Base-by-base conservation (phyloP, 2,797 vertebrate genomes). In the Florisuga fusca region DNA sequence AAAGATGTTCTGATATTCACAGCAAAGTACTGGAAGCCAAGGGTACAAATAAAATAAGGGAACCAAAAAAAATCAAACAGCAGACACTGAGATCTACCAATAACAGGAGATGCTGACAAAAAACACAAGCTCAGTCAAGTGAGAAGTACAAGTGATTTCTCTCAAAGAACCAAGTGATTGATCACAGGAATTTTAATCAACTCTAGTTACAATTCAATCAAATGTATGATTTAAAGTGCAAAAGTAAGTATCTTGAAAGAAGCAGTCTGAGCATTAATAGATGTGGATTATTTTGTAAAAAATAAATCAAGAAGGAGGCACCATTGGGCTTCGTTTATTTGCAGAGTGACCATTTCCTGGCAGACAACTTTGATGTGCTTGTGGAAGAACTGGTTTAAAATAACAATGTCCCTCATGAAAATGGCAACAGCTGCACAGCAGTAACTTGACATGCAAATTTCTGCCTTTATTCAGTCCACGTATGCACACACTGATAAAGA, bases 351-450 rank as follows among this genome's bases (percentile, higher is more conserved):
- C 66, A 1, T 87, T 96, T 95, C 83, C 69, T 89, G 59, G 48
- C 29, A 76, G 74, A 73, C 53, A 83, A 61, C 67, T 96, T 90
- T 62, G 61, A 90, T 61, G 23, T 84, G 43, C 64, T 80, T 43
- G 29, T 91, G 71, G 61, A 92, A 96, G 91, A 94, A 94, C 34
- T 84, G 4, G 0, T 93, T 96, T 91, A 86, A 95, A 89, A 94
- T 92, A 93, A 96, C 93, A 89, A 61, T 13, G 17, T 79, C 67
- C 55, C 95, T 93, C 58, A 46, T 84, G 59, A 95, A 95, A 97
- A 97, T 85, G 82, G 71, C 89, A 97, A 71, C 71, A 96, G 92
- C 96, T 95, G 82, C 92, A 96, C 89, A 95, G 88, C 86, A 94
- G 72, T 69, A 96, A 90, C 54, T 77, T 92, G 68, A 84, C 84